Percentiles rank a stretch among this genome's conserved stretches.
Evolutionary conservation across 92 coral and sea anemone species (phyloP).

Genomic region (Ricordea florida): DNA sequence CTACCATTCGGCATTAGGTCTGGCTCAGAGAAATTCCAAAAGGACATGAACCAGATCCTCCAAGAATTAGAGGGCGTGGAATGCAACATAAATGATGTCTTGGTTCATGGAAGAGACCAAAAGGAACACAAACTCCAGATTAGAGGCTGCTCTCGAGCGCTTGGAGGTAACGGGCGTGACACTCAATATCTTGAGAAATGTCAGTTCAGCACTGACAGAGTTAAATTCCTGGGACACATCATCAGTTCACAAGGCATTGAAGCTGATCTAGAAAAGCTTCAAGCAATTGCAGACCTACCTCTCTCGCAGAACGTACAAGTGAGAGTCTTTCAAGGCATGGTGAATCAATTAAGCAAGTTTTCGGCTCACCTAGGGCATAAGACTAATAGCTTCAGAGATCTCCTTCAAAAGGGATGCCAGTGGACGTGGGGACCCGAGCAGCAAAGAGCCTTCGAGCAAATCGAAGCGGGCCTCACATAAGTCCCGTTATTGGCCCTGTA

Average conservation of each 20-base stretch:
- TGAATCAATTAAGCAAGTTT: slow-evolving; percentile 35
- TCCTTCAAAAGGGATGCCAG: slow-evolving; percentile 1
- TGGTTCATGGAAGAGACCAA: neutral
- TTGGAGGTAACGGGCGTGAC: neutral
- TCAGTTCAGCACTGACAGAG: too few species aligned
- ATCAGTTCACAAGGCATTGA: neutral
- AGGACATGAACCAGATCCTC: slow-evolving; percentile 54
- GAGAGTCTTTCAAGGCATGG: slow-evolving; percentile 37
- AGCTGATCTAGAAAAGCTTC: neutral
- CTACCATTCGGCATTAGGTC: slow-evolving; percentile 2
- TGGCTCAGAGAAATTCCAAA: slow-evolving; percentile 60
- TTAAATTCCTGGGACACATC: neutral
- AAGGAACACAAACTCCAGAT: too few species aligned
- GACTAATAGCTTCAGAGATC: slow-evolving; percentile 29
- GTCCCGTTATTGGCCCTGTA: slow-evolving; percentile 15
- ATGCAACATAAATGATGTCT: slow-evolving; percentile 57
- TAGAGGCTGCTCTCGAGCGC: too few species aligned
- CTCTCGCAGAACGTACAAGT: slow-evolving; percentile 5
- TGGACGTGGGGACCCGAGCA: slow-evolving; percentile 15
- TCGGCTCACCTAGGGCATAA: slow-evolving; percentile 4
- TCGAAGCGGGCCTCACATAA: slow-evolving; percentile 5
- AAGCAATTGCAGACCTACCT: slow-evolving; percentile 17
- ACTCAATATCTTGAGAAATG: neutral
- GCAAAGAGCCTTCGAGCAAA: slow-evolving; percentile 39
- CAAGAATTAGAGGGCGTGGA: slow-evolving; percentile 53